These are phyloP conservation scores for Phaethornis superciliosus DNA, from an alignment of 2,113 vertebrate species.

Conservation along the genomic window DNA sequence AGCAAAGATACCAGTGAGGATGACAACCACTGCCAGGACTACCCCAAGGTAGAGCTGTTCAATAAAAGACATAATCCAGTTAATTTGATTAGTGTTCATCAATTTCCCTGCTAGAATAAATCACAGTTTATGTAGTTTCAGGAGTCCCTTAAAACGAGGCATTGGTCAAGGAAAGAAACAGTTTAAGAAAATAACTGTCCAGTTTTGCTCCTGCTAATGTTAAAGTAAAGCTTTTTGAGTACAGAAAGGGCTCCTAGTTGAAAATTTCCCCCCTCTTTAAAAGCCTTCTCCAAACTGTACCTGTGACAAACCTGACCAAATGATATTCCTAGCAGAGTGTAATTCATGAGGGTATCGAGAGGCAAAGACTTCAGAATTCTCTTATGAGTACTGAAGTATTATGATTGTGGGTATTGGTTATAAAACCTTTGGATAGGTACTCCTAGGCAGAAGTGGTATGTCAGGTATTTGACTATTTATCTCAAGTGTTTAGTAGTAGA, in stretches of 20 bases:
- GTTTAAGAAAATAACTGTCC: not conserved
- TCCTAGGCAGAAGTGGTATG: not conserved
- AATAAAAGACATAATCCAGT: not conserved
- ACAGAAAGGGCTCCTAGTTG: not conserved
- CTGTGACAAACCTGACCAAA: not conserved
- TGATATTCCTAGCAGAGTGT: not conserved
- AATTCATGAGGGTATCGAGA: not conserved
- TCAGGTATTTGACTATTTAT: not conserved
- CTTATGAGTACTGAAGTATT: not conserved
- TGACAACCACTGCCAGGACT: constrained; percentile 78
- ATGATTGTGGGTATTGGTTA: not conserved
- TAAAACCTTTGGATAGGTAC: not conserved
- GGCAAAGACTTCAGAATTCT: not conserved
- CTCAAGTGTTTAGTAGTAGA: not conserved
- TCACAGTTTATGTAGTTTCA: not conserved
- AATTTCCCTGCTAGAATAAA: not conserved
- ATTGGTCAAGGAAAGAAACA: not conserved
- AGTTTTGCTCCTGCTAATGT: not conserved
- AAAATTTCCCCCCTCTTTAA: not conserved
- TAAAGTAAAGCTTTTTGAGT: not conserved
- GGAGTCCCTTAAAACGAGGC: not conserved
- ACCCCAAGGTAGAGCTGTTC: constrained; percentile 79
- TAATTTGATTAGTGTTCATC: not conserved
- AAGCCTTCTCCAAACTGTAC: not conserved
- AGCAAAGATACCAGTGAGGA: constrained; percentile 82